Evolutionary conservation across 2,888 invertebrate genomes (phyloP).

Genomic region (Crepidodera aurea): DNA sequence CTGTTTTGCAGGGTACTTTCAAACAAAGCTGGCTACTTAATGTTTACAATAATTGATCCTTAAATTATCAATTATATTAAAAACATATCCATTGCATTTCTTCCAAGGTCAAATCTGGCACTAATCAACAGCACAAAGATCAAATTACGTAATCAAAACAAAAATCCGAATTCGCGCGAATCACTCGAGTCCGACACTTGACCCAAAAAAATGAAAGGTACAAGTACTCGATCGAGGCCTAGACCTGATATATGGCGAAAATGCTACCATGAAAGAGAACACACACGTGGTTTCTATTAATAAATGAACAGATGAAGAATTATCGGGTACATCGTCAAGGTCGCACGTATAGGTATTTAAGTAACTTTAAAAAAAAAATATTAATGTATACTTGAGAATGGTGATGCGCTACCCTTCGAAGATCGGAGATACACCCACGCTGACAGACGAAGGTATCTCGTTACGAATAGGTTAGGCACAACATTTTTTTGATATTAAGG

Average conservation of each 20-base stretch:
- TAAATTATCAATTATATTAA: too few relatives aligned
- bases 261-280: neutral
- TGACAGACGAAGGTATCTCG: neutral
- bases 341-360: too few relatives aligned
- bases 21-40: too few relatives aligned
- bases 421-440: neutral
- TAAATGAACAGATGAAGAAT: neutral
- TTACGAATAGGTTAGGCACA: too few relatives aligned
- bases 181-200: neutral
- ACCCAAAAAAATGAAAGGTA: constrained; percentile 1
- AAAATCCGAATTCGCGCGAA: neutral
- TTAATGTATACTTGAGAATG: neutral
- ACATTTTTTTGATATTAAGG: too few relatives aligned
- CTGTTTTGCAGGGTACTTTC: too few relatives aligned
- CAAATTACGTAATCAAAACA: neutral
- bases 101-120: neutral
- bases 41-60: too few relatives aligned
- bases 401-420: neutral
- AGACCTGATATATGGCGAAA: constrained; percentile 5
- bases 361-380: neutral
- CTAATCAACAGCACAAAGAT: neutral
- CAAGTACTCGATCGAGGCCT: neutral
- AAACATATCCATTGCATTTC: too few relatives aligned
- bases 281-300: constrained; percentile 1
- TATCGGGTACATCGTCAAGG: constrained; percentile 3